These are phyloP conservation scores for Acanthochromis polyacanthus DNA, from an alignment of 2,113 vertebrate species.

Conservation along the genomic window DNA sequence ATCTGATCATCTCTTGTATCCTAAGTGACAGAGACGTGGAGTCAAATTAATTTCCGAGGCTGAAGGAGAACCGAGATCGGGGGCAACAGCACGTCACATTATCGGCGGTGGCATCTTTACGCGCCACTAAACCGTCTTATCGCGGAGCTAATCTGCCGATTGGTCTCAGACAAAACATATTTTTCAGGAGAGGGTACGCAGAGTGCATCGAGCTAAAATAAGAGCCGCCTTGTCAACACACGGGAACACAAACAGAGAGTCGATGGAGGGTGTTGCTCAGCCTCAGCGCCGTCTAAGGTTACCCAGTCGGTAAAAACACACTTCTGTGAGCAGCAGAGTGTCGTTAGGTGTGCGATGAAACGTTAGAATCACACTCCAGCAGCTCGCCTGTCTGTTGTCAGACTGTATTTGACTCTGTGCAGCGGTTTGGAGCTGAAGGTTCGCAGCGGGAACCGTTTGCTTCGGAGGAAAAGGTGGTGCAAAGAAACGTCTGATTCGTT, in stretches of 20 bases:
- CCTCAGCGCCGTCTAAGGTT: background rate
- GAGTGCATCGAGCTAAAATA: constrained; percentile 40
- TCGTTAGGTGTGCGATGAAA: constrained; percentile 20
- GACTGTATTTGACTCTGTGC: background rate
- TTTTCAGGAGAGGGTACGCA: constrained; percentile 19
- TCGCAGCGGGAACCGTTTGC: constrained; percentile 1
- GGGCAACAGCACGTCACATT: background rate
- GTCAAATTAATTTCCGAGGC: constrained; percentile 21
- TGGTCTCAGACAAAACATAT: constrained; percentile 5
- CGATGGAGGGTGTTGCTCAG: background rate
- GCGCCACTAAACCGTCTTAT: constrained; percentile 27
- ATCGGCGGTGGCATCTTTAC: constrained; percentile 41
- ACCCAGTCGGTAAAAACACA: constrained; percentile 9
- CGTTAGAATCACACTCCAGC: background rate
- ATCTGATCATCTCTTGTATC: background rate
- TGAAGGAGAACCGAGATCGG: constrained; percentile 8
- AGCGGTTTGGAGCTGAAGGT: background rate
- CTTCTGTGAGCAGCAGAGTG: background rate
- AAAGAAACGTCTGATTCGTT: constrained; percentile 14
- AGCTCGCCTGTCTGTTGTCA: constrained; percentile 16
- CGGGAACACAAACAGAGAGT: background rate
- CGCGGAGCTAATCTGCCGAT: constrained; percentile 25
- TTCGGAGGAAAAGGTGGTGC: background rate
- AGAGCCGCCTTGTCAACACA: constrained; percentile 20
- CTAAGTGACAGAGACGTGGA: constrained; percentile 17